phyloP scores from a whole-genome alignment of 1,140 invertebrate species.

The Drosophila nigromelanica region DNA sequence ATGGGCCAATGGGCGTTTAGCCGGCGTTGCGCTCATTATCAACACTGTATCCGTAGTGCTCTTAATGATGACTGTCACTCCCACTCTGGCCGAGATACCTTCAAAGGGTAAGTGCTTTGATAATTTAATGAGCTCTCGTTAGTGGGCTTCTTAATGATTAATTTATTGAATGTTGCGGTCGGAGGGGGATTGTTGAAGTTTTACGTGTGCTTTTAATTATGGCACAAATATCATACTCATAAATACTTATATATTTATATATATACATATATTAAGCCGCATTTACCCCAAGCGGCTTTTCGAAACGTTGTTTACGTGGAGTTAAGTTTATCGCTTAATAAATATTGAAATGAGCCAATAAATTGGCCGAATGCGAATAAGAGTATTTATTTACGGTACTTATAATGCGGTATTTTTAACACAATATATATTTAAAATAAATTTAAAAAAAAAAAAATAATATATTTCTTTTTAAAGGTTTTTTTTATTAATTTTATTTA shows the following conservation, averaged over 20 bases:
- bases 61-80: conserved; percentile 63
- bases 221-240: conserved; percentile 2
- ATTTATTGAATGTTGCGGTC: conserved; percentile 44
- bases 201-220: conserved; percentile 28
- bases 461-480: no score
- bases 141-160: conserved; percentile 53
- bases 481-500: no score
- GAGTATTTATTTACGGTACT: no score
- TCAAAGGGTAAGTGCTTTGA: conserved; percentile 79
- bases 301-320: no score
- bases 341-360: no score
- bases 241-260: background rate
- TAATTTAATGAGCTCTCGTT: conserved; percentile 71
- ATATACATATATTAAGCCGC: background rate
- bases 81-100: conserved; percentile 69
- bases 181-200: conserved; percentile 9
- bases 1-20: conserved; percentile 30
- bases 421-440: no score
- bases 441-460: no score
- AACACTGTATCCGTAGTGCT: conserved; percentile 48
- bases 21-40: conserved; percentile 58
- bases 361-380: no score
- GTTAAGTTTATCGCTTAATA: background rate
- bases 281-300: background rate
- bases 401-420: background rate